Percentiles rank a stretch among this genome's conserved stretches.
phyloP scores from a whole-genome alignment of 2,113 vertebrate genomes.

The Dipodomys ordii region DNA sequence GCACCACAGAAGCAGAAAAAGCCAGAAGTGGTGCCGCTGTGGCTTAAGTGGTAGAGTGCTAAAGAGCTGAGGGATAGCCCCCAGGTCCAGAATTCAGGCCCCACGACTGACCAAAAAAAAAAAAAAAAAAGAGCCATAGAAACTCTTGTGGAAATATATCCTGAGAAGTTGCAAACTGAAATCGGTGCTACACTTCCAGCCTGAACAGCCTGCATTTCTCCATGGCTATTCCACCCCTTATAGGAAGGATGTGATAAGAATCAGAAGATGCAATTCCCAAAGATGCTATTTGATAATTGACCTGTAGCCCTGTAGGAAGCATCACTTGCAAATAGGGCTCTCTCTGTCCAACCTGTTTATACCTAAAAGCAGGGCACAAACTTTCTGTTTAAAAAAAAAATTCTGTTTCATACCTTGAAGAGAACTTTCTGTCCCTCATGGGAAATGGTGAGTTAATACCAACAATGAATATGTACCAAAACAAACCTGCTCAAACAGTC shows the following conservation, averaged over 20 bases:
- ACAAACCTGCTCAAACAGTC: background rate
- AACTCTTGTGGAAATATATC: slow-evolving; percentile 15
- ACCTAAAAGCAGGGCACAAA: background rate
- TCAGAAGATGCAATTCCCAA: background rate
- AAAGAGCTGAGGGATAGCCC: too few species aligned
- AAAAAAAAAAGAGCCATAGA: slow-evolving; percentile 20
- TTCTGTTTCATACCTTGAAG: too few species aligned
- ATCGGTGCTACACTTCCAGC: background rate
- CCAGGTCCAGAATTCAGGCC: too few species aligned
- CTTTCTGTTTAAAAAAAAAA: slow-evolving; percentile 10
- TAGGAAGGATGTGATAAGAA: background rate
- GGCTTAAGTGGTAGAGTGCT: too few species aligned
- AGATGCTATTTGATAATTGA: background rate
- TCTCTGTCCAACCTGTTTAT: background rate
- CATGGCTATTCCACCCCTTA: background rate
- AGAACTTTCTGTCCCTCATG: background rate
- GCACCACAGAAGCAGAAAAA: too few species aligned
- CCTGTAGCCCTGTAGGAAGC: background rate
- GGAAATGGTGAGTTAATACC: background rate
- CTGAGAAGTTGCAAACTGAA: background rate
- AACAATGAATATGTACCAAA: background rate
- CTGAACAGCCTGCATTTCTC: background rate
- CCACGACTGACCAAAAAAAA: too few species aligned
- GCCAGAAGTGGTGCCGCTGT: too few species aligned
- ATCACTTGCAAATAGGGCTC: background rate